Conservation (phyloP, 2,113 vertebrate species). For the Setophaga kirtlandii region DNA sequence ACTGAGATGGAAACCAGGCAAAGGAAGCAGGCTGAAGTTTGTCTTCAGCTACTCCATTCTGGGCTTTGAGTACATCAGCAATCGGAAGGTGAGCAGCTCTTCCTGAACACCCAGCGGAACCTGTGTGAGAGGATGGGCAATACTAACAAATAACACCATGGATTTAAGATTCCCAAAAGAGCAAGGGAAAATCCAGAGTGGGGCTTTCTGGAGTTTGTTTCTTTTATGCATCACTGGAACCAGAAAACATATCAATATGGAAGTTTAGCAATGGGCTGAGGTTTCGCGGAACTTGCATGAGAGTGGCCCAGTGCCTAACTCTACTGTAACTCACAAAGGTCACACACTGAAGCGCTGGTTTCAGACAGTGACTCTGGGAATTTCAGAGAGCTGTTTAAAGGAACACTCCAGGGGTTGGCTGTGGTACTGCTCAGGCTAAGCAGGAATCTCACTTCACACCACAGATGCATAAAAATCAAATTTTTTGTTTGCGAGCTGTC, state of each 20-base stretch:
- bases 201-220: constrained; percentile 62
- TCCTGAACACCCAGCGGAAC: background rate
- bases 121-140: background rate
- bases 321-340: background rate
- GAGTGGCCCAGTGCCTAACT: constrained; percentile 23
- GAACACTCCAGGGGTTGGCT: background rate
- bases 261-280: constrained; percentile 53
- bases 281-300: constrained; percentile 34
- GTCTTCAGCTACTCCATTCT: background rate
- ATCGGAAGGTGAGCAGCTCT: background rate
- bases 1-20: background rate
- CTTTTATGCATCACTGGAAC: constrained; percentile 49
- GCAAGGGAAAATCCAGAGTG: constrained; percentile 56
- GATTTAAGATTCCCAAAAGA: constrained; percentile 1
- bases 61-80: background rate
- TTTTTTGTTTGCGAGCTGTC: background rate
- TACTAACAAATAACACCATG: background rate
- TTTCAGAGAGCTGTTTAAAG: constrained; percentile 31
- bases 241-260: constrained; percentile 51
- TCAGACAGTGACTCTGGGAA: constrained; percentile 24
- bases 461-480: background rate
- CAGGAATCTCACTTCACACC: constrained; percentile 5
- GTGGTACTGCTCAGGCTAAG: background rate
- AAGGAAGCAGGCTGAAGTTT: background rate
- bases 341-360: constrained; percentile 39